Percentiles rank a stretch among this genome's conserved stretches.
phyloP scores from a whole-genome alignment of 2,797 vertebrate species.

The Gymnoscopelus braueri region DNA sequence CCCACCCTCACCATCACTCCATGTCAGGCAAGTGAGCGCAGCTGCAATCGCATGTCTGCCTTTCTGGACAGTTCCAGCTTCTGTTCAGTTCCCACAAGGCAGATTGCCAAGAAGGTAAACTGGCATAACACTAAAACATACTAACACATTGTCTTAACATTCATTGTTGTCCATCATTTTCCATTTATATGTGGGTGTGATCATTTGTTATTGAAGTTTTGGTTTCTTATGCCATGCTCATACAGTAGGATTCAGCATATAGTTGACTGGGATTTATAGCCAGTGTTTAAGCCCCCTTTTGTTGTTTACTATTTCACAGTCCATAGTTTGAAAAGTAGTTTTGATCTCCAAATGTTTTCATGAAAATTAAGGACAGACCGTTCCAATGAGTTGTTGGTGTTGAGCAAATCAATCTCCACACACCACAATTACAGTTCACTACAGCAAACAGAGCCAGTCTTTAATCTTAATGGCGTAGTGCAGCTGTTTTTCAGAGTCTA shows the following conservation, averaged over 20 bases:
- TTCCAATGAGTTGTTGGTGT: not conserved
- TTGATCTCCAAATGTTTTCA: too few relatives aligned
- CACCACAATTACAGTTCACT: constrained; percentile 5
- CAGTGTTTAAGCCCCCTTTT: too few relatives aligned
- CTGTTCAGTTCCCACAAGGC: constrained; percentile 83
- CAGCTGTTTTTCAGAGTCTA: not conserved
- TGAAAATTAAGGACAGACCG: not conserved
- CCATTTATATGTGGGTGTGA: constrained; percentile 11
- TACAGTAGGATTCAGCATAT: not conserved
- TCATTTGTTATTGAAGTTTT: not conserved
- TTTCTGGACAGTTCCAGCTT: constrained; percentile 88
- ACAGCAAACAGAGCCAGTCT: not conserved
- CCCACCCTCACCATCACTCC: constrained; percentile 73
- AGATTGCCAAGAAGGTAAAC: constrained; percentile 91
- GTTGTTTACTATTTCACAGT: too few relatives aligned
- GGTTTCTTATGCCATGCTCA: not conserved
- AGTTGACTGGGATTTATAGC: too few relatives aligned
- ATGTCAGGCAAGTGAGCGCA: constrained; percentile 86
- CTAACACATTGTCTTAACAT: constrained; percentile 43
- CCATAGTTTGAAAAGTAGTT: too few relatives aligned
- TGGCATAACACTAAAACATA: constrained; percentile 33
- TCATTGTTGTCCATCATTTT: constrained; percentile 43
- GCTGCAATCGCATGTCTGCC: constrained; percentile 90
- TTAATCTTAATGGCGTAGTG: constrained; percentile 1
- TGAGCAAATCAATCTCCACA: constrained; percentile 1